Percentiles rank a stretch among this genome's conserved stretches.
Evolutionary conservation across 2,797 vertebrate species (phyloP).

Genomic region (Xiphorhynchus erythropygius): DNA sequence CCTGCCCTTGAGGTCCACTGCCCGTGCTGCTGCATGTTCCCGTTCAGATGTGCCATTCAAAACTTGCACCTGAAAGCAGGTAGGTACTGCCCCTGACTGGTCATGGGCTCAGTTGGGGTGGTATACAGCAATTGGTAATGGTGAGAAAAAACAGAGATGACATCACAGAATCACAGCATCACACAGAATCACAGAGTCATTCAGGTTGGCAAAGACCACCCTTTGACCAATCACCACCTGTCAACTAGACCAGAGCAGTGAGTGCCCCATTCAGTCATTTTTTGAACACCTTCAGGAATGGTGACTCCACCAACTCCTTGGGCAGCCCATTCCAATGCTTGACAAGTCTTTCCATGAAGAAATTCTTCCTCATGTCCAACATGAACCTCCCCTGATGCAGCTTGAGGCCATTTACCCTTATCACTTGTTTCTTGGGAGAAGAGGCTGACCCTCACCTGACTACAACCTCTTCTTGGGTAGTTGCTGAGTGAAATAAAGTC

Average conservation of each 20-base stretch:
- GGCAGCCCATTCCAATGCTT: neutral
- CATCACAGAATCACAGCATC: neutral
- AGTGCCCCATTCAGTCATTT: neutral
- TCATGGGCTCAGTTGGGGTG: neutral
- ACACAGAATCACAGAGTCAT: neutral
- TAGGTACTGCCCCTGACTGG: neutral
- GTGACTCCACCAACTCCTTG: neutral
- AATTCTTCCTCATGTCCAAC: neutral
- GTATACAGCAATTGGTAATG: neutral
- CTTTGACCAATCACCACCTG: neutral
- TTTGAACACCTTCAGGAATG: neutral
- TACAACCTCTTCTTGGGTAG: neutral
- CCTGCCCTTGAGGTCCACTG: neutral
- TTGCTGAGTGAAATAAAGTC: neutral
- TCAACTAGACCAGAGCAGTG: neutral
- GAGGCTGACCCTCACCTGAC: rapidly evolving
- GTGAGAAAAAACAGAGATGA: neutral
- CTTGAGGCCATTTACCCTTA: neutral
- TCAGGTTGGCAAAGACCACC: neutral
- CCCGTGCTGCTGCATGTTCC: neutral
- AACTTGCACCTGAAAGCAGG: neutral
- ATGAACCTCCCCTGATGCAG: neutral
- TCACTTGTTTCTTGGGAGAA: neutral
- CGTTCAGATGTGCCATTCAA: neutral
- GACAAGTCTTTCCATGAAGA: neutral